Conservation (phyloP, 2,797 vertebrate genomes). For the Strix occidentalis region DNA sequence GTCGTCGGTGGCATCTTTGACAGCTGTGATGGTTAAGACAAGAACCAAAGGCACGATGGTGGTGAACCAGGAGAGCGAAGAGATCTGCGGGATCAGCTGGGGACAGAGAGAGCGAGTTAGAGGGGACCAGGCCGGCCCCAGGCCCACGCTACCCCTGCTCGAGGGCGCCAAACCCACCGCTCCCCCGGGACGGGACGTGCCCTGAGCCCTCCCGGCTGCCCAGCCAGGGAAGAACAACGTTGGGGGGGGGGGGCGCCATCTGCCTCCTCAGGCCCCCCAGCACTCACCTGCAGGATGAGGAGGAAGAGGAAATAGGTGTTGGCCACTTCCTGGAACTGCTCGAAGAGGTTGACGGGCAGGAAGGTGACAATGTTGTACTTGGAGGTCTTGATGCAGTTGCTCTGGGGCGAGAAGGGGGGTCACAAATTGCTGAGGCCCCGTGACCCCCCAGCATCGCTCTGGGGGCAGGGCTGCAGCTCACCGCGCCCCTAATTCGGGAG, state of each 20-base stretch:
- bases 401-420: slow-evolving; percentile 71
- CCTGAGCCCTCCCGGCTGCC: too few species aligned
- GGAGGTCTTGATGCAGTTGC: slow-evolving; percentile 95
- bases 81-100: slow-evolving; percentile 95
- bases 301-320: slow-evolving; percentile 97
- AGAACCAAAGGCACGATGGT: slow-evolving; percentile 99
- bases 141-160: rapidly evolving
- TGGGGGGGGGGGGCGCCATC: rapidly evolving
- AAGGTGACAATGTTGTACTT: slow-evolving; percentile 95
- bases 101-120: not conserved
- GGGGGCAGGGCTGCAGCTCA: not conserved
- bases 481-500: not conserved
- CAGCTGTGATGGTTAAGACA: slow-evolving; percentile 94
- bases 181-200: not conserved
- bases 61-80: slow-evolving; percentile 96
- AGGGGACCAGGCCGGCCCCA: not conserved
- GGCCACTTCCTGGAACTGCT: slow-evolving; percentile 98
- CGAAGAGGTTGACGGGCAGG: slow-evolving; percentile 94
- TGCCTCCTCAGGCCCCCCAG: not conserved
- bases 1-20: slow-evolving; percentile 96
- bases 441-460: not conserved
- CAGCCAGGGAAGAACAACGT: not conserved
- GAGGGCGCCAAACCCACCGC: not conserved
- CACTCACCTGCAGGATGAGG: slow-evolving; percentile 91
- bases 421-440: rapidly evolving